Conservation (phyloP, 2,888 invertebrate species). For the Ophion ventricosus region DNA sequence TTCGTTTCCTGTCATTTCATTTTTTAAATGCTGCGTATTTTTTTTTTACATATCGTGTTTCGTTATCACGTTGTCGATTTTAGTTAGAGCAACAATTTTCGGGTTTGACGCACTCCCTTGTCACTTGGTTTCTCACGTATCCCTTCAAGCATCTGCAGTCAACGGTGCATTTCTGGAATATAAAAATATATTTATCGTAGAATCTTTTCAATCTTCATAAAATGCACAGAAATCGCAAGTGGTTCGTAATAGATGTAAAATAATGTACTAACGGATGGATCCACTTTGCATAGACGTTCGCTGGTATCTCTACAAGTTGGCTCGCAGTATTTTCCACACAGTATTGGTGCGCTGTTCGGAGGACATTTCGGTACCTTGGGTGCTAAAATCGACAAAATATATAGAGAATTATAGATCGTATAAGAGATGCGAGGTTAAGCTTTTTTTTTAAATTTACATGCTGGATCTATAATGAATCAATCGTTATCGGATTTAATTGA, state of each 20-base stretch:
- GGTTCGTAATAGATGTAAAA: neutral
- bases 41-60: neutral
- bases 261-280: constrained; percentile 24
- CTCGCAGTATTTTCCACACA: constrained; percentile 46
- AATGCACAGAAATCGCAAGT: neutral
- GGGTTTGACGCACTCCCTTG: constrained; percentile 29
- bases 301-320: constrained; percentile 32
- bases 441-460: neutral
- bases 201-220: neutral
- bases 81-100: constrained; percentile 21
- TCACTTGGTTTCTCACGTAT: constrained; percentile 40
- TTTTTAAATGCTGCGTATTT: neutral
- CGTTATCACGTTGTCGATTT: neutral
- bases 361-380: constrained; percentile 16
- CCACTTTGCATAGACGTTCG: constrained; percentile 31
- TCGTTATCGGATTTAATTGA: neutral
- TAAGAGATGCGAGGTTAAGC: neutral
- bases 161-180: constrained; percentile 36
- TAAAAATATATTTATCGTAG: neutral
- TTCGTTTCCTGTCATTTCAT: neutral
- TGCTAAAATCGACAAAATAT: constrained; percentile 1
- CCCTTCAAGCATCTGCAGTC: constrained; percentile 43
- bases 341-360: constrained; percentile 16
- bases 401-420: neutral
- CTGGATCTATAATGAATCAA: neutral